Evolutionary conservation across 2,797 vertebrate genomes (phyloP), one percentile per base, ranked within the genome.

Genomic region (Neosilurus mollespiculum): DNA sequence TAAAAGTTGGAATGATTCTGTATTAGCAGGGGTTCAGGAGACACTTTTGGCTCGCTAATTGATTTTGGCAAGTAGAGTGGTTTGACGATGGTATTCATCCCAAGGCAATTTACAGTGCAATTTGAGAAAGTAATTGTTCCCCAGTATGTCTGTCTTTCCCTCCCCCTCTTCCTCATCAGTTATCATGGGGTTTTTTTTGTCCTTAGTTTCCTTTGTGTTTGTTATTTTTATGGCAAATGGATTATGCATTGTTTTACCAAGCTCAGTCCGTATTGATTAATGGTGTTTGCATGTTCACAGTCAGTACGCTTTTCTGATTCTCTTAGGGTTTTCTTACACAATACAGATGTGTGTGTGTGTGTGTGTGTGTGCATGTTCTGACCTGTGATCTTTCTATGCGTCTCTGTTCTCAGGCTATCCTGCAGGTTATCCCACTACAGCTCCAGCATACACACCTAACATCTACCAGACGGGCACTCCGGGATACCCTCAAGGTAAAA

Each of bases 401-500:
- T 67, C 20, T 86, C 58, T 84, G 15, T 8, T 88, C 88, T 11
- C 88, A 96, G 96, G 96, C 92, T 96, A 96, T 80, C 95, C 96
- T 0, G 92, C 95, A 30, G 96, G 95, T 85, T 96, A 96, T 81
- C 94, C 95, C 26, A 93, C 95, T 0, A 93, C 95, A 9, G 94
- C 95, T 82, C 94, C 94, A 81, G 91, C 95, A 85, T 96, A 96
- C 93, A 95, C 96, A 78, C 95, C 95, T 65, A 95, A 95, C 89
- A 91, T 96, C 90, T 96, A 96, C 85, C 94, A 95, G 59, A 93
- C 95, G 85, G 95, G 94, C 90, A 96, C 92, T 88, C 94, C 95
- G 0, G 96, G 95, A 88, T 96, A 96, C 0, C 95, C 95, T 86
- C 94, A 93, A 95, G 96, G 96, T 96, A 94, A 94, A 94, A 86